Base-by-base conservation (phyloP, 1,140 invertebrate genomes). In the Heliconius himera region DNA sequence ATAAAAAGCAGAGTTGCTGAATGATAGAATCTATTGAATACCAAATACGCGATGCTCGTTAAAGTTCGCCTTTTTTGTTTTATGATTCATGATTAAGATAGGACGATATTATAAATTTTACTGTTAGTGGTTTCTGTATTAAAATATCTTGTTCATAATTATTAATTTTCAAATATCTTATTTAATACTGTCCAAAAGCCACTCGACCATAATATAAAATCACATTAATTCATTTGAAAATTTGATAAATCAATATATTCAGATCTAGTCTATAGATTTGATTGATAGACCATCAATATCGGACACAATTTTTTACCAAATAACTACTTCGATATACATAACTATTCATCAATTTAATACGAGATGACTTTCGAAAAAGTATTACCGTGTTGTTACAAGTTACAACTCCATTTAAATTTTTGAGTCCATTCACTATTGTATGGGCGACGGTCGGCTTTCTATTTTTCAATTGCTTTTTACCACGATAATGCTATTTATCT, bases 381-480 rank as follows among this genome's bases (percentile, higher is more conserved):
- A 26, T 29, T 66, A 26, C 11, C n/a, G 56, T 66, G 22, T 66
- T 66, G 18, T 16, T 41, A 60, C 22, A 29, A 66, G 3, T 66
- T 29, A 29, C 22, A 33, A 77, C 2, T 72, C 70, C 49, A 75
- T 76, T 76, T 60, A 33, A 54, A 26, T 66, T 70, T 70, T 70
- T 22, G n/a, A 54, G 56, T 75, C 51, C 60, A 56, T 71, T 79
- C 77, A 71, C 72, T 11, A 79, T 79, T 75, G 74, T 79, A 79
- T 54, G 22, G 60, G 18, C 49, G 49, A 51, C 56, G 38, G 38
- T 26, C 54, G 70, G 70, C 83, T 82, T 82, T 82, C 80, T 84
- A 81, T 79, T 66, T 82, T 82, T 82, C 77, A 82, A 84, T 82
- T 76, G 73, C 51, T 46, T 78, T 77, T 78, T 77, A 75, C 74